These are phyloP conservation scores for Scopus umbretta DNA, from an alignment of 2,113 vertebrate species.

Conservation along the genomic window DNA sequence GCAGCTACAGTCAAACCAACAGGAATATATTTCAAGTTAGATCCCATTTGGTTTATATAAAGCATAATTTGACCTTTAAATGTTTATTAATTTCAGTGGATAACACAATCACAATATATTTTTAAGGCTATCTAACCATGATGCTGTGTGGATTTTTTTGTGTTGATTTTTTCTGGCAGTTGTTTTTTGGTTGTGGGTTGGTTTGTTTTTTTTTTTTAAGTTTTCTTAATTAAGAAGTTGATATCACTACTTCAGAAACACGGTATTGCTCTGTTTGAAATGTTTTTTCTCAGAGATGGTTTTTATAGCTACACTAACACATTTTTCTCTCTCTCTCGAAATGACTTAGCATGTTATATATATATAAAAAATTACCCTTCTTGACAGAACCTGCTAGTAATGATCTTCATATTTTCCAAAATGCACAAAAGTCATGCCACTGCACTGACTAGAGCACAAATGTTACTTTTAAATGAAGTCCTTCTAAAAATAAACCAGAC, in stretches of 20 bases:
- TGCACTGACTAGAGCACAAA: neutral
- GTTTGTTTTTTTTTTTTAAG: no score
- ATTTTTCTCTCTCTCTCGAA: neutral
- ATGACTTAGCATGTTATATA: neutral
- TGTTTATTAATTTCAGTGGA: neutral
- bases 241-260: neutral
- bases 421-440: neutral
- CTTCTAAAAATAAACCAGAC: neutral
- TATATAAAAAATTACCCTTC: neutral
- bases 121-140: neutral
- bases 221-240: neutral
- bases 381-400: neutral
- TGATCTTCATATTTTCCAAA: neutral
- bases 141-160: neutral
- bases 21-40: neutral
- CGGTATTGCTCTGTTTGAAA: neutral
- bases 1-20: neutral
- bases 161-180: neutral
- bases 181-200: neutral
- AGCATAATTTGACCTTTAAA: neutral
- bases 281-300: neutral
- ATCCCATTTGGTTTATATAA: neutral
- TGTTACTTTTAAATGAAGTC: neutral
- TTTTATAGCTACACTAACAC: neutral
- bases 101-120: neutral